Percentiles rank a stretch among this genome's conserved stretches.
Evolutionary conservation across 2,888 invertebrate genomes (phyloP).

Genomic region (Empis livida): DNA sequence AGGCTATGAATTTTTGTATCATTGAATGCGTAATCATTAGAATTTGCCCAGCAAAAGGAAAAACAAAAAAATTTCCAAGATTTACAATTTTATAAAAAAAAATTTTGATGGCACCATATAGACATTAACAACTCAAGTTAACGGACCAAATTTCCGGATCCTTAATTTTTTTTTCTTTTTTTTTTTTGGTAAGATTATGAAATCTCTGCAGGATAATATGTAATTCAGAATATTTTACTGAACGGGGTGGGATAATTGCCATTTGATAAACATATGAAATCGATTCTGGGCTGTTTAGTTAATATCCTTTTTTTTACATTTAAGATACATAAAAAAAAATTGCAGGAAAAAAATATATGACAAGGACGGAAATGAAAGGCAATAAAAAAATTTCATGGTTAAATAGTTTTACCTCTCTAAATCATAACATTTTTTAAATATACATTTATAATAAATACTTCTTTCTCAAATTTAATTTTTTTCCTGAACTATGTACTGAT

Average conservation of each 20-base stretch:
- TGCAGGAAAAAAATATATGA: not conserved
- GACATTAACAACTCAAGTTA: not conserved
- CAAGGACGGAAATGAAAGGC: no score
- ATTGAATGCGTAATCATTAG: no score
- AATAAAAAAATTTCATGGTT: no score
- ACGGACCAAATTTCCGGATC: not conserved
- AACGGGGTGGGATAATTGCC: not conserved
- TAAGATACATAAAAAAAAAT: not conserved
- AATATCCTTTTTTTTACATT: not conserved
- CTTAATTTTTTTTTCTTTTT: not conserved
- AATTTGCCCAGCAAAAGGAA: no score
- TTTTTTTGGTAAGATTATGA: not conserved
- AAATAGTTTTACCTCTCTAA: not conserved
- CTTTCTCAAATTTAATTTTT: no score
- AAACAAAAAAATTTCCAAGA: no score
- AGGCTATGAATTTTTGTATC: no score
- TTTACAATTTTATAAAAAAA: no score
- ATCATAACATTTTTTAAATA: not conserved
- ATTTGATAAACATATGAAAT: not conserved
- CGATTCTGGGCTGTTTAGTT: not conserved
- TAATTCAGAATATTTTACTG: no score
- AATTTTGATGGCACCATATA: not conserved
- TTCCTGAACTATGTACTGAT: no score
- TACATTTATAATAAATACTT: no score
- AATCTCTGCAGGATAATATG: no score